Base-by-base conservation (phyloP, 2,797 vertebrate genomes). In the Amphiprion clarkii region DNA sequence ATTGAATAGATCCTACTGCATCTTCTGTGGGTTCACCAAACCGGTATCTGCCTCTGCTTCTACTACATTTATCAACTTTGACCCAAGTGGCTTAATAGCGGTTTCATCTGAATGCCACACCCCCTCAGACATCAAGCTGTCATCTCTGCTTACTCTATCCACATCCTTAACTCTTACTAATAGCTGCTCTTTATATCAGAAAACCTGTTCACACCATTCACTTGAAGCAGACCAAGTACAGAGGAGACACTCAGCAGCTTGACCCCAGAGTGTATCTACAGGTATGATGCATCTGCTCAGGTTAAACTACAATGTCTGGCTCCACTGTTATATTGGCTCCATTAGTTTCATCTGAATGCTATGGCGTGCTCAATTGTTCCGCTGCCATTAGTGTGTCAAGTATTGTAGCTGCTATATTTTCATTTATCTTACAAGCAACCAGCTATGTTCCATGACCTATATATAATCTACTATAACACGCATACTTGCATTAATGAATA, bases 71-170 rank as follows among this genome's bases (percentile, higher is more conserved):
- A 31, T 23, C 46, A 61, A 53, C 27, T 53, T 11, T 5, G 25
- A 25, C 39, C 65, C 25, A 12, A 13, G 2, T 14, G 27, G 31
- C 13, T 39, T 57, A 4, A 49, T 12, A 48, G 6, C 25, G 31
- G 53, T 16, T 55, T 55, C 27, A 55, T 55, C 16, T 27, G 27
- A 17, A 54, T 16, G 53, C 53, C 27, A 13, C 27, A 29, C n/a
- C 49, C 8, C 3, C n/a, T 51, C n/a, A 51, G 3, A 55, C 42
- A 53, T 31, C 25, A n/a, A 68, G 66, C 42, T 48, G 23, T 49
- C 66, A 58, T 49, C 29, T 31, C 59, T 14, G 14, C 27, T 71
- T 62, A 19, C 31, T 71, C 25, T 60, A 53, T 53, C 23, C 36
- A 52, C 33, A 13, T 60, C 12, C 9, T 16, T 13, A 49, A 40